Percentiles rank a stretch among this genome's conserved stretches.
phyloP scores from a whole-genome alignment of 1,140 invertebrate species.

The Drosophila paulistorum region DNA sequence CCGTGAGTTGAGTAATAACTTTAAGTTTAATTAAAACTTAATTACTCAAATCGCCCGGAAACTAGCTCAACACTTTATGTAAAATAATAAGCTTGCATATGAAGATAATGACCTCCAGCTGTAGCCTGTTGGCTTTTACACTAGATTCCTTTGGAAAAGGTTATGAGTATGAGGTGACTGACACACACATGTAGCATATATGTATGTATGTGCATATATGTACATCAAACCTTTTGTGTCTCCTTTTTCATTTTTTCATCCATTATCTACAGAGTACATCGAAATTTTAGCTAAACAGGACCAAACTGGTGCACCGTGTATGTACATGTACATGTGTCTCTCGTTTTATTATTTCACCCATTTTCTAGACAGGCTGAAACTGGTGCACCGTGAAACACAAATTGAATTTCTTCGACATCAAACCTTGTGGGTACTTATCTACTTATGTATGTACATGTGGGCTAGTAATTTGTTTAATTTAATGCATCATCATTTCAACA shows the following conservation, averaged over 20 bases:
- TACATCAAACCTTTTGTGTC: neutral
- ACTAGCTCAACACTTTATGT: conserved; percentile 47
- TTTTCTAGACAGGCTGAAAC: too few relatives aligned
- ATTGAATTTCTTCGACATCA: too few relatives aligned
- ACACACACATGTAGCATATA: conserved; percentile 26
- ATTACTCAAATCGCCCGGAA: conserved; percentile 47
- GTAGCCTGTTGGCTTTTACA: conserved; percentile 22
- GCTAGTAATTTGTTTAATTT: too few relatives aligned
- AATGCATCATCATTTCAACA: too few relatives aligned
- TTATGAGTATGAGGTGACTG: conserved; percentile 12
- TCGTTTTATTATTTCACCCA: too few relatives aligned
- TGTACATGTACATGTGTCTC: too few relatives aligned
- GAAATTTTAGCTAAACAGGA: too few relatives aligned
- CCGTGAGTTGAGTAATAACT: conserved; percentile 61
- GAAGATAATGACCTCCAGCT: conserved; percentile 24
- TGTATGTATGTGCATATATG: neutral
- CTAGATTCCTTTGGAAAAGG: conserved; percentile 18
- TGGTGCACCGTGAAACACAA: too few relatives aligned
- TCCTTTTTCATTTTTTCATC: neutral
- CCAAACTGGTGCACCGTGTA: too few relatives aligned
- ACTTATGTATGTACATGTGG: too few relatives aligned
- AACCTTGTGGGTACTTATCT: too few relatives aligned
- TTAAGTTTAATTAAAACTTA: conserved; percentile 75
- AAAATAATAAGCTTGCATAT: conserved; percentile 60
- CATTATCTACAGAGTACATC: neutral